These are phyloP conservation scores for Cephus pygmeus DNA, from an alignment of 2,888 invertebrate species.

Conservation along the genomic window DNA sequence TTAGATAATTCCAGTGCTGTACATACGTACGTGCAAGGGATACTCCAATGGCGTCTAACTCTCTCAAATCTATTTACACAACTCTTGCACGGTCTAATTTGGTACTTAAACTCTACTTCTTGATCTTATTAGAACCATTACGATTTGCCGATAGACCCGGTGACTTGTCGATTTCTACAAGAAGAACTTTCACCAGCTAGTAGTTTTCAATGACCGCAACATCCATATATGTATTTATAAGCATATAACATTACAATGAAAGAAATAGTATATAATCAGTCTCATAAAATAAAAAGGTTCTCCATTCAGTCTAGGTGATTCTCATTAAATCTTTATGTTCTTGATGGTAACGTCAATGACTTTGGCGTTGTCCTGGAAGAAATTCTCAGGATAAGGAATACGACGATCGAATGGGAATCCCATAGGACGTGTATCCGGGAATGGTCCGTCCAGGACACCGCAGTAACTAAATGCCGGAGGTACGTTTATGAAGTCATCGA, in stretches of 20 bases:
- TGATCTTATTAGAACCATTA: not conserved
- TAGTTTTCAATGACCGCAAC: not conserved
- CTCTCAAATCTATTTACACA: not conserved
- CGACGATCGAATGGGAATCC: constrained; percentile 79
- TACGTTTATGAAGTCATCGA: not conserved
- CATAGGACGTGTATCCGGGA: constrained; percentile 73
- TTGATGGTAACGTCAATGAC: constrained; percentile 72
- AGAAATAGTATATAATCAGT: not conserved
- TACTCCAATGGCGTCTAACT: not conserved
- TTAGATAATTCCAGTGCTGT: not conserved
- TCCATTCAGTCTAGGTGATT: not conserved
- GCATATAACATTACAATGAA: not conserved
- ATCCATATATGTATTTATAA: not conserved
- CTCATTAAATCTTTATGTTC: constrained; percentile 4
- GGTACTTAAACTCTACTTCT: not conserved
- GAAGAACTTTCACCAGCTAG: not conserved
- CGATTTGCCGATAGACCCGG: not conserved
- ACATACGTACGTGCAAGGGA: not conserved
- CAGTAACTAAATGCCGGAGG: constrained; percentile 58
- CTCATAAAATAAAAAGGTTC: not conserved
- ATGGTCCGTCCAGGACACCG: constrained; percentile 69
- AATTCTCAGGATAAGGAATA: constrained; percentile 69
- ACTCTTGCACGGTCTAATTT: not conserved
- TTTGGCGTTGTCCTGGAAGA: constrained; percentile 74
- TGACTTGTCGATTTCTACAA: not conserved